These are phyloP conservation scores for Dolichallabes microphthalmus DNA, from an alignment of 2,113 vertebrate species.

Conservation along the genomic window DNA sequence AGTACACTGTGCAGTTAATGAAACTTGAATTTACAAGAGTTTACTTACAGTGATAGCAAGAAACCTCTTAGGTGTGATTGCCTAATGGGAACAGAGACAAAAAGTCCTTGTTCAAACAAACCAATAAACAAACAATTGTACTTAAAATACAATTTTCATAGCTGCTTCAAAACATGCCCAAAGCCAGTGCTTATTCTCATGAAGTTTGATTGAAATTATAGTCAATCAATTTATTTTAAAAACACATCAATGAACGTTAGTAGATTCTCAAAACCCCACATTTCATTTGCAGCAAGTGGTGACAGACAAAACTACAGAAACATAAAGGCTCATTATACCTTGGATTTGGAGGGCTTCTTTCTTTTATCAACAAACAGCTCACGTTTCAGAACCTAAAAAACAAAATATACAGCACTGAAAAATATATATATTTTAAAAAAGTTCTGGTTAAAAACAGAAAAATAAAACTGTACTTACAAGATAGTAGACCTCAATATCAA, in stretches of 20 bases:
- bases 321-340: conserved; percentile 71
- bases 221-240: not conserved
- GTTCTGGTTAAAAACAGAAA: not conserved
- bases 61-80: conserved; percentile 94
- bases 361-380: conserved; percentile 83
- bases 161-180: not conserved
- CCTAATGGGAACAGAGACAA: conserved; percentile 67
- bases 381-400: conserved; percentile 82
- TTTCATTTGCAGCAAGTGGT: not conserved
- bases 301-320: not conserved
- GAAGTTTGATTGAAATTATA: not conserved
- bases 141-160: not conserved
- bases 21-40: not conserved
- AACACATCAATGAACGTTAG: not conserved
- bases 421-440: not conserved
- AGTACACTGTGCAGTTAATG: not conserved
- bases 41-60: conserved; percentile 87
- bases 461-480: conserved; percentile 78
- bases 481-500: conserved; percentile 87
- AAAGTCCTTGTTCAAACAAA: not conserved
- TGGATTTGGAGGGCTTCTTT: conserved; percentile 89
- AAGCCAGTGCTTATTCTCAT: not conserved
- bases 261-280: not conserved
- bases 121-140: not conserved
- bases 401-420: conserved; percentile 11